Evolutionary conservation across 2,888 invertebrate genomes (phyloP).

Genomic region (Acronicta leporina): DNA sequence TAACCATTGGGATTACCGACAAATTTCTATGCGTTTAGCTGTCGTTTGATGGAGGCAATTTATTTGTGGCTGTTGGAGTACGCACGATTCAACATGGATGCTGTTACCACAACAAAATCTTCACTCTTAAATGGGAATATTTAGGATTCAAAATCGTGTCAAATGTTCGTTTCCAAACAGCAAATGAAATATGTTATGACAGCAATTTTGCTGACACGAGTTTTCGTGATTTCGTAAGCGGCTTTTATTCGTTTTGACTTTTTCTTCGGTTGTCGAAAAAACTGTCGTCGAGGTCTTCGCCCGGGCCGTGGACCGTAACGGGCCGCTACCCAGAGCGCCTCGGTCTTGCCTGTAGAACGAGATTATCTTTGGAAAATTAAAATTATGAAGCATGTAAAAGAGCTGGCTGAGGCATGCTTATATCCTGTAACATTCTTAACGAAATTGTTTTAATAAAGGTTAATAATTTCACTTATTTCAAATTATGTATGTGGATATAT

Average conservation of each 20-base stretch:
- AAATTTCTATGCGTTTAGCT: constrained; percentile 74
- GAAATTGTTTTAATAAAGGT: not conserved
- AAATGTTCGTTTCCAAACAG: constrained; percentile 1
- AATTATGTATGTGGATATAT: not conserved
- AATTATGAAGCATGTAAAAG: constrained; percentile 48
- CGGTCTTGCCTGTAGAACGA: constrained; percentile 37
- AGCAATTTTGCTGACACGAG: constrained; percentile 80
- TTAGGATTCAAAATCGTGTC: constrained; percentile 52
- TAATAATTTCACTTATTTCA: not conserved
- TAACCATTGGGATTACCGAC: constrained; percentile 66
- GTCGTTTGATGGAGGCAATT: constrained; percentile 74
- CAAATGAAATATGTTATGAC: constrained; percentile 48
- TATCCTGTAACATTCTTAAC: constrained; percentile 34
- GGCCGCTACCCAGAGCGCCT: constrained; percentile 46
- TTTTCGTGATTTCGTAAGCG: constrained; percentile 81
- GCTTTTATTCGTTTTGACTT: constrained; percentile 73
- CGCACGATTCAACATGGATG: constrained; percentile 29
- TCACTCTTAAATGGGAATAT: constrained; percentile 41
- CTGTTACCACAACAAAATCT: constrained; percentile 2
- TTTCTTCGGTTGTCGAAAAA: constrained; percentile 71
- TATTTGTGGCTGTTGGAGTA: constrained; percentile 64
- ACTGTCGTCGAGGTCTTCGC: constrained; percentile 74
- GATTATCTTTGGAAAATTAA: constrained; percentile 55
- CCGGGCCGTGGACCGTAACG: constrained; percentile 71
- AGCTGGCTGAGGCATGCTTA: constrained; percentile 21